A percentile compares a stretch with the other conserved stretches of the same genome.
phyloP scores from a whole-genome alignment of 1,140 invertebrate genomes.

The Leptopilina boulardi region DNA sequence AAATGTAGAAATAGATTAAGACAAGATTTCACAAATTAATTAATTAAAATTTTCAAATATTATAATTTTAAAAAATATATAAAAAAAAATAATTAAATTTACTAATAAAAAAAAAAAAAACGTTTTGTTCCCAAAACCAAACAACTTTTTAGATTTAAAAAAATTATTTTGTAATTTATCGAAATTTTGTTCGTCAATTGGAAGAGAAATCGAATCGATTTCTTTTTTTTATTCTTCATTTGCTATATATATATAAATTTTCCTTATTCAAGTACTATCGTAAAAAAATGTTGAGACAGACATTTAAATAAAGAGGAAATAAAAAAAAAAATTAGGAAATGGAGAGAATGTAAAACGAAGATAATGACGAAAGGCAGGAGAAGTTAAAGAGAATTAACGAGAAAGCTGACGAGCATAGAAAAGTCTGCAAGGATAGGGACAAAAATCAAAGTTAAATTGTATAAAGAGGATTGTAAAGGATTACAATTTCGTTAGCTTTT shows the following conservation, averaged over 20 bases:
- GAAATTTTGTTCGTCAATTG: too few species aligned
- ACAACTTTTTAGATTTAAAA: too few species aligned
- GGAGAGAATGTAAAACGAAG: constrained; percentile 43
- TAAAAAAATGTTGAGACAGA: constrained; percentile 34
- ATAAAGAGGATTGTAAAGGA: too few species aligned
- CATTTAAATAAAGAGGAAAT: constrained; percentile 28
- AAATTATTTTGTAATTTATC: too few species aligned
- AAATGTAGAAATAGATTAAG: too few species aligned
- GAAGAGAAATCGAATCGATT: constrained; percentile 68
- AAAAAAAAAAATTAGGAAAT: constrained; percentile 29
- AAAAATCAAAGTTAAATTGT: background rate
- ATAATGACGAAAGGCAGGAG: constrained; percentile 45
- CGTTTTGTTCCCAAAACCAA: too few species aligned
- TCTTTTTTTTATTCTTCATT: constrained; percentile 68
- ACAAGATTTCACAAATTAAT: too few species aligned
- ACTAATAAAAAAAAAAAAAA: too few species aligned
- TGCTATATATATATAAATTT: constrained; percentile 49
- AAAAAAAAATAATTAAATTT: too few species aligned
- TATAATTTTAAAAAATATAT: too few species aligned
- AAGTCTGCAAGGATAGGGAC: background rate
- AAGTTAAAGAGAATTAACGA: constrained; percentile 23
- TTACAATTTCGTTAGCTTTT: too few species aligned
- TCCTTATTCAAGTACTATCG: background rate
- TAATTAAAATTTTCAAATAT: too few species aligned
- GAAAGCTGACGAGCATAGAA: background rate